Evolutionary conservation across 1,140 invertebrate genomes (phyloP), one percentile per base, ranked within the genome.

Genomic region (Trichonephila inaurata): DNA sequence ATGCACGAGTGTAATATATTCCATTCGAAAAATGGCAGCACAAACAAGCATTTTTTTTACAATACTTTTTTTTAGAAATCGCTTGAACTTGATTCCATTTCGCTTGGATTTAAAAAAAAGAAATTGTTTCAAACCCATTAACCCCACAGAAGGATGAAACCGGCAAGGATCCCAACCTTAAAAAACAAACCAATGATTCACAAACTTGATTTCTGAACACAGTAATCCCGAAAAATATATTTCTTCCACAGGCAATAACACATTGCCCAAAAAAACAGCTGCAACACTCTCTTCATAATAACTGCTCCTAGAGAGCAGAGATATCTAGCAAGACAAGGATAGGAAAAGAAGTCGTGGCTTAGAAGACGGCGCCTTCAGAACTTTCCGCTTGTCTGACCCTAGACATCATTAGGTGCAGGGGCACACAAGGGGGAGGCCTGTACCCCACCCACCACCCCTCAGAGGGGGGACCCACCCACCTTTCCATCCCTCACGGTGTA

Each of bases 321-420:
- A 77, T 77, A 77, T 77, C 72, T 51, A 60, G 14, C 83, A 85
- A 83, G 69, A 81, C 72, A 81, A 33, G 72, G 33, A 40, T 24
- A 87, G 44, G 64, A 19, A 44, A 64, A 28, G 24, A 72, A 69
- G 83, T 7, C 24, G 61, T 61, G 60, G 85, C 33, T 60, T 44
- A 21, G 51, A 82, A 91, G 51, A 40, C 92, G 92, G 92, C 92
- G 92, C 66, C 92, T 93, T 93, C 66, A 89, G 85, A 93, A 93
- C 92, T 93, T 93, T 93, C 92, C 92, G 92, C 92, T 58, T 93
- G 85, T 93, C 86, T 93, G 92, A 93, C 92, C 92, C 86, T 60
- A 93, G 92, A 93, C 92, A 93, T 93, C 92, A 93, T 93, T 93
- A 93, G 86, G 86, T 88, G 60, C 18, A 62, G 86, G 86, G 92